Conservation (phyloP, 2,113 vertebrate genomes). For the Microcebus murinus region DNA sequence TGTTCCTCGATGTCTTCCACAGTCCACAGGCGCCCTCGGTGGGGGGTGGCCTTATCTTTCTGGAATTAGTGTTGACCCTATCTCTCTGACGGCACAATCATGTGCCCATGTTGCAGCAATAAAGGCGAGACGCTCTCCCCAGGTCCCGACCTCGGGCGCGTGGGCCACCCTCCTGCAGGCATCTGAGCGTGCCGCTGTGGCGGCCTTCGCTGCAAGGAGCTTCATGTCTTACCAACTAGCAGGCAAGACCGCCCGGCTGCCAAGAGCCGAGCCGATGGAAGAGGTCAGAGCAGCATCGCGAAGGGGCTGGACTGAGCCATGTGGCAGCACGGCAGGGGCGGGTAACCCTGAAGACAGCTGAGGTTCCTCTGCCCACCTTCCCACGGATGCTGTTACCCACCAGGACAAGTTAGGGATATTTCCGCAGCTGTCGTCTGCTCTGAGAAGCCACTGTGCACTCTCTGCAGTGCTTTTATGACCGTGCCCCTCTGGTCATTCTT, state of each 20-base stretch:
- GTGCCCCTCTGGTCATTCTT: not conserved
- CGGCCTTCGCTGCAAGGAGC: too few species aligned
- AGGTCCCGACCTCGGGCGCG: too few species aligned
- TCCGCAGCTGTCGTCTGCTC: not conserved
- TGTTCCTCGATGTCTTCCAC: not conserved
- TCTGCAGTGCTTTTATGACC: not conserved
- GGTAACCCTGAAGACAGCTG: not conserved
- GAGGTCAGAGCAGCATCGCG: not conserved
- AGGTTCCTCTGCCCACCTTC: not conserved
- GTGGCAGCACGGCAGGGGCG: not conserved
- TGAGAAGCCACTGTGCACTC: not conserved
- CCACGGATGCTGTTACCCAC: not conserved
- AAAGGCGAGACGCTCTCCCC: not conserved
- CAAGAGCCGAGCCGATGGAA: not conserved
- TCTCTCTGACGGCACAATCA: not conserved
- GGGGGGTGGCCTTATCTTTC: not conserved
- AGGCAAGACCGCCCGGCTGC: not conserved
- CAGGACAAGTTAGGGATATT: not conserved
- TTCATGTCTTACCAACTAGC: fast-evolving
- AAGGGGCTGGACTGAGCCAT: too few species aligned
- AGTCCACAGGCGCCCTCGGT: not conserved
- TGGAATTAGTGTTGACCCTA: not conserved
- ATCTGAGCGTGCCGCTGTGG: not conserved
- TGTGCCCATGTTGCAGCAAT: not conserved
- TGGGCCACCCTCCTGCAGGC: too few species aligned